Percentiles rank a stretch among this genome's conserved stretches.
Evolutionary conservation across 2,797 vertebrate species (phyloP).

Genomic region (Rhinophrynus dorsalis): DNA sequence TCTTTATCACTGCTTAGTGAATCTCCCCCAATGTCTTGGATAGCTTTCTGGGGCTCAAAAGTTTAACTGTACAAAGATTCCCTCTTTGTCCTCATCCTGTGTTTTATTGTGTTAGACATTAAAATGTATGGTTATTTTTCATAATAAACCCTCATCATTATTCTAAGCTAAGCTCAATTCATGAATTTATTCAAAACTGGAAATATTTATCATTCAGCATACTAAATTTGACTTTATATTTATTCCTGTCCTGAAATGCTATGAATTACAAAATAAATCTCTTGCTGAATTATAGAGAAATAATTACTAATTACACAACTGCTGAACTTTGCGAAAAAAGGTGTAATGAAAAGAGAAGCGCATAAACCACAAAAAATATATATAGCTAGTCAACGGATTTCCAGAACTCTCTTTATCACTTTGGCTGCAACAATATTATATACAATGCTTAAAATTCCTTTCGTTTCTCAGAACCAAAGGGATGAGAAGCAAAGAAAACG

Average conservation of each 20-base stretch:
- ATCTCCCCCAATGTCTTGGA: no score
- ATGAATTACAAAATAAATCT: constrained; percentile 37
- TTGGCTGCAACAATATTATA: constrained; percentile 8
- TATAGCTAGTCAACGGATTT: not conserved
- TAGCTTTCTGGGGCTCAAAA: no score
- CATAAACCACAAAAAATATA: constrained; percentile 27
- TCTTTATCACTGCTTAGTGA: no score
- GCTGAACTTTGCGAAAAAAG: not conserved
- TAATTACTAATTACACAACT: constrained; percentile 44
- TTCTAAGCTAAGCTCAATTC: constrained; percentile 12
- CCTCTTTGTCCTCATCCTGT: no score
- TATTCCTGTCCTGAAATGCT: constrained; percentile 22
- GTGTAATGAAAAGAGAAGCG: constrained; percentile 17
- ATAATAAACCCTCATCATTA: constrained; percentile 35
- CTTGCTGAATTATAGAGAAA: constrained; percentile 22
- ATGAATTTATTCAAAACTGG: constrained; percentile 24
- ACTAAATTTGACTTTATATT: constrained; percentile 23
- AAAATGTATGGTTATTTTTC: constrained; percentile 19
- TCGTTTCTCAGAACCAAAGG: not conserved
- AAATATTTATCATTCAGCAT: constrained; percentile 37
- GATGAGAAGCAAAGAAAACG: not conserved
- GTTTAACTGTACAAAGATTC: no score
- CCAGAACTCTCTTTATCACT: constrained; percentile 17
- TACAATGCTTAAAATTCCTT: constrained; percentile 23
- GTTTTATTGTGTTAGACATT: not conserved